phyloP scores from a whole-genome alignment of 2,113 vertebrate species.

The Orientallactaga bullata region DNA sequence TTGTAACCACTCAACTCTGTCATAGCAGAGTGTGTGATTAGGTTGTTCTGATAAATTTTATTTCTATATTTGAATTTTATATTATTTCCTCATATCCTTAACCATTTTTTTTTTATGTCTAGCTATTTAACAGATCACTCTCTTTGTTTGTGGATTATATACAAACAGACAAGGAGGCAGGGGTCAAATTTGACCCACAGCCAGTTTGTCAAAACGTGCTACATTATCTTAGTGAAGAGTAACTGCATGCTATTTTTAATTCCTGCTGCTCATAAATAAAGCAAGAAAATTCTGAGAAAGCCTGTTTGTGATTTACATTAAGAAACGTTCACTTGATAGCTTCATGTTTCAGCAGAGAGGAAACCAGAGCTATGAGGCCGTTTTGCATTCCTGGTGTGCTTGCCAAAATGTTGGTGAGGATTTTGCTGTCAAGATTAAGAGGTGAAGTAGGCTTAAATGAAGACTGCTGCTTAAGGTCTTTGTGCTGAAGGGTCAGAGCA shows the following conservation, averaged over 20 bases:
- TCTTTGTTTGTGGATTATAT: background rate
- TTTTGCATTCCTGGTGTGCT: conserved; percentile 74
- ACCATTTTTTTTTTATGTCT: background rate
- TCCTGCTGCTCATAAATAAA: conserved; percentile 42
- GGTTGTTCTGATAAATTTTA: background rate
- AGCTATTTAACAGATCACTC: background rate
- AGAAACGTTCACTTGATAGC: conserved; percentile 72
- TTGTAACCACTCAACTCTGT: background rate
- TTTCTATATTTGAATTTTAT: conserved; percentile 13
- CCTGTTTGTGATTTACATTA: conserved; percentile 76
- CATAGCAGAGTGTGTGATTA: background rate
- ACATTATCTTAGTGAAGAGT: background rate
- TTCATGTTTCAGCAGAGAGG: conserved; percentile 75
- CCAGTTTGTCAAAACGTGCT: background rate
- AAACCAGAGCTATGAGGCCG: conserved; percentile 78
- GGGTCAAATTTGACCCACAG: background rate
- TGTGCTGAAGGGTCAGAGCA: conserved; percentile 75
- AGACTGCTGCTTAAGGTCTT: conserved; percentile 72
- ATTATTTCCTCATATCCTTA: conserved; percentile 31
- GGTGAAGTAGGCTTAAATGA: conserved; percentile 78
- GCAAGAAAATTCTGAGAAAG: conserved; percentile 69
- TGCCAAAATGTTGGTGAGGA: conserved; percentile 85
- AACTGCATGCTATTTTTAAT: conserved; percentile 11
- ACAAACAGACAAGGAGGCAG: background rate
- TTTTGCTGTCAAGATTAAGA: conserved; percentile 84